Evolutionary conservation across 2,888 invertebrate species (phyloP).

Genomic region (Machimus rusticus): DNA sequence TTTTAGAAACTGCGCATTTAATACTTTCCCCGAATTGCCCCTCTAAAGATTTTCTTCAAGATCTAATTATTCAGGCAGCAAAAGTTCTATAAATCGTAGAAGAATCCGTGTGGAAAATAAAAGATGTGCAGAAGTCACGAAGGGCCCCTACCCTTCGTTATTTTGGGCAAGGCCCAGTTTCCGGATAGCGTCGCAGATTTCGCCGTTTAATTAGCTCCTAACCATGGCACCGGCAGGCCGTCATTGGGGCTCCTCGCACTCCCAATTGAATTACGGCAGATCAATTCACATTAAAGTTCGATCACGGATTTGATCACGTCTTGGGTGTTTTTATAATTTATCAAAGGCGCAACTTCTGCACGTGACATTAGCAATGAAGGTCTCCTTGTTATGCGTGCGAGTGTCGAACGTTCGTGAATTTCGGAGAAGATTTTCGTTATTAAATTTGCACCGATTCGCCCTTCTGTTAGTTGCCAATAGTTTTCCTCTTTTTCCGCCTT

Average conservation of each 20-base stretch:
- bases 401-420: background rate
- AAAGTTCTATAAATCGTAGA: background rate
- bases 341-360: background rate
- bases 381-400: background rate
- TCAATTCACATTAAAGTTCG: background rate
- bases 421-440: background rate
- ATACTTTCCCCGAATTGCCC: background rate
- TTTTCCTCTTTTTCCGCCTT: background rate
- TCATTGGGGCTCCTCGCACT: background rate
- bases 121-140: background rate
- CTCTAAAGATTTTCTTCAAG: background rate
- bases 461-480: background rate
- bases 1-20: background rate
- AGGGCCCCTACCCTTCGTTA: background rate
- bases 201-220: background rate
- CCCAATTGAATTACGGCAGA: background rate
- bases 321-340: background rate
- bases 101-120: background rate
- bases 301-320: background rate
- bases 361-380: background rate
- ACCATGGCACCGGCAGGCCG: background rate
- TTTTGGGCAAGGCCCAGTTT: background rate
- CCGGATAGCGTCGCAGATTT: background rate
- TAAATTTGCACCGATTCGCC: background rate
- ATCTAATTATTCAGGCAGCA: background rate